Conservation (phyloP, 2,113 vertebrate genomes). For the Falcunculus frontatus region DNA sequence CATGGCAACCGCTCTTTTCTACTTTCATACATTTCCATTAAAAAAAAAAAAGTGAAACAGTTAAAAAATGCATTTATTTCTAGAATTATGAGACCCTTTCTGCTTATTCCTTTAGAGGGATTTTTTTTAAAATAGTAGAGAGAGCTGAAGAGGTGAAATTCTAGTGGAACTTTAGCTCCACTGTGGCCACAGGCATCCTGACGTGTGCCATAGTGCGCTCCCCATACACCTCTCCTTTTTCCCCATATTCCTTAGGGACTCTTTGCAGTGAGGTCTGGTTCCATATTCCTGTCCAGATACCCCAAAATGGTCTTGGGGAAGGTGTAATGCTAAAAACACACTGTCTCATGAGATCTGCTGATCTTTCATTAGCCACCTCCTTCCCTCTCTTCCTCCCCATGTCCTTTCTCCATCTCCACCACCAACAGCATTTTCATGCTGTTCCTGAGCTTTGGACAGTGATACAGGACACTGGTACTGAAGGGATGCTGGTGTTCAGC, state of each 20-base stretch:
- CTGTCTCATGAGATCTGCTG: not conserved
- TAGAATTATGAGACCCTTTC: not conserved
- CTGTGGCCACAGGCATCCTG: not conserved
- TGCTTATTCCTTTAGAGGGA: not conserved
- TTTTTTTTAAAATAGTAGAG: not conserved
- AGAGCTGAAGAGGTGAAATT: not conserved
- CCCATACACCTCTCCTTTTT: not conserved
- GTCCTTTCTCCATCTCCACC: not conserved
- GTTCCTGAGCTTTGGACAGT: not conserved
- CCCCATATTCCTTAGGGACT: not conserved
- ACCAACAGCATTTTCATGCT: not conserved
- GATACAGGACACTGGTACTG: not conserved
- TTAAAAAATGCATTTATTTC: not conserved
- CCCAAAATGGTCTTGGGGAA: not conserved
- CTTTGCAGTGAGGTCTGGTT: not conserved
- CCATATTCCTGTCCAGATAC: not conserved
- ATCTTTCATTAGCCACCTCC: not conserved
- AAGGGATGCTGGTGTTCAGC: not conserved
- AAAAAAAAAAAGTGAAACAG: not conserved
- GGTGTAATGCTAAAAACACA: not conserved
- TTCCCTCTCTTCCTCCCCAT: not conserved
- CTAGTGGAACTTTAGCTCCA: not conserved
- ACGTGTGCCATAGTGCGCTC: rapidly evolving
- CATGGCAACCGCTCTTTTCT: slow-evolving; percentile 2
- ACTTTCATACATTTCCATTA: not conserved